Evolutionary conservation across 2,888 invertebrate species (phyloP).

Genomic region (Caenorhabditis sp.): DNA sequence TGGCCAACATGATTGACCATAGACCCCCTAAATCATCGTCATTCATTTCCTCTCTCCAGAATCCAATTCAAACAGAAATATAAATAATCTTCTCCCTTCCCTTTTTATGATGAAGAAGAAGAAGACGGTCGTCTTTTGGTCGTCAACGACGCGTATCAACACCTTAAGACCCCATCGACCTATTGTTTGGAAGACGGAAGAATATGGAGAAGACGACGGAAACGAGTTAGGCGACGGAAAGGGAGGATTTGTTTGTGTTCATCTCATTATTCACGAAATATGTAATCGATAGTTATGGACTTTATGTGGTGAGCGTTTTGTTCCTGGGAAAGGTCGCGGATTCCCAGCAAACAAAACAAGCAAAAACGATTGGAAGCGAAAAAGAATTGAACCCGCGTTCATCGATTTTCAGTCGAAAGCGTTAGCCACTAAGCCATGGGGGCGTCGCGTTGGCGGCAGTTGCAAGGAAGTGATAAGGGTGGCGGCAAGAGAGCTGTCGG

Average conservation of each 20-base stretch:
- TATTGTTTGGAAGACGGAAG: slow-evolving; percentile 42
- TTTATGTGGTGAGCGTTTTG: not conserved
- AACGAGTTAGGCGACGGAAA: slow-evolving; percentile 36
- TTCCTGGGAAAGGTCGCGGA: not conserved
- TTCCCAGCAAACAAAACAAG: slow-evolving; percentile 1
- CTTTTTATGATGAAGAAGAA: slow-evolving; percentile 47
- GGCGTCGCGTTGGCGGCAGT: not conserved
- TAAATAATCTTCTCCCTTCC: slow-evolving; percentile 32
- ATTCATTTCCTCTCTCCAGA: not conserved
- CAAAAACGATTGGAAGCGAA: not conserved
- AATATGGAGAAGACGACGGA: slow-evolving; percentile 18
- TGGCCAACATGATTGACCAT: not conserved
- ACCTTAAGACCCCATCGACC: slow-evolving; percentile 45
- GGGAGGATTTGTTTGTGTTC: slow-evolving; percentile 22
- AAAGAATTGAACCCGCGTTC: not conserved
- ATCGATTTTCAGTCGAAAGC: not conserved
- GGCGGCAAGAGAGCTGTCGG: not conserved
- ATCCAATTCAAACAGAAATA: slow-evolving; percentile 47
- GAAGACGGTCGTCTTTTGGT: slow-evolving; percentile 35
- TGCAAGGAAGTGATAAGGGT: not conserved
- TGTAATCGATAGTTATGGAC: not conserved
- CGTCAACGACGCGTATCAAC: slow-evolving; percentile 63
- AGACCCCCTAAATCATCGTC: slow-evolving; percentile 3
- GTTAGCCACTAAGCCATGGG: not conserved
- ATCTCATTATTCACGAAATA: slow-evolving; percentile 44